These are phyloP conservation scores for Cettia cetti DNA, from an alignment of 2,113 vertebrate genomes.

Conservation along the genomic window DNA sequence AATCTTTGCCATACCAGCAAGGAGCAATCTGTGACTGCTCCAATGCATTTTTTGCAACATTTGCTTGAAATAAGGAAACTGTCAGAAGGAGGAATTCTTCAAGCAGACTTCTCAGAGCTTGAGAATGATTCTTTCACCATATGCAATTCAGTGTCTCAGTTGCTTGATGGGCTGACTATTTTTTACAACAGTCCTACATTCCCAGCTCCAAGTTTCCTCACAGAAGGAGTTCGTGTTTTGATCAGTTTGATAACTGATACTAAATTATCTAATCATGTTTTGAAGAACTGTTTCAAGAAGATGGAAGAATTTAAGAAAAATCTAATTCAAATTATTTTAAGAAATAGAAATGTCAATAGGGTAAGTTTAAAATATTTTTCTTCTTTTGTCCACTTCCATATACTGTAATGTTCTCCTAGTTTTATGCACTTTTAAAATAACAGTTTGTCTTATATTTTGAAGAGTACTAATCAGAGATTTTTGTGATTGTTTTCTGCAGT, in stretches of 20 bases:
- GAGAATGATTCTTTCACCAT: constrained; percentile 69
- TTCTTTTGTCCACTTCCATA: background rate
- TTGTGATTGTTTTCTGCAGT: background rate
- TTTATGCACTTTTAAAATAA: background rate
- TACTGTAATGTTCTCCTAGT: background rate
- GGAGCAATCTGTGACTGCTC: constrained; percentile 45
- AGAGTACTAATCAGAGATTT: background rate
- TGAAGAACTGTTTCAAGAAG: constrained; percentile 69
- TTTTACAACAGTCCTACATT: constrained; percentile 69
- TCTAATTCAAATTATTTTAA: constrained; percentile 77
- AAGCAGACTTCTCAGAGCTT: constrained; percentile 56
- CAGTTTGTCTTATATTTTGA: background rate
- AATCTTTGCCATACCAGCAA: background rate
- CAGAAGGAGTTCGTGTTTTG: constrained; percentile 71
- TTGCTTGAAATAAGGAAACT: constrained; percentile 77
- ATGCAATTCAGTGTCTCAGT: constrained; percentile 74
- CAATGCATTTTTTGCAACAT: constrained; percentile 80
- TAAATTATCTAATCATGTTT: constrained; percentile 64
- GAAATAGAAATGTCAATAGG: constrained; percentile 62
- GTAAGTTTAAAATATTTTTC: constrained; percentile 74
- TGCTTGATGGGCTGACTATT: constrained; percentile 77
- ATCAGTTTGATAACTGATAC: constrained; percentile 66
- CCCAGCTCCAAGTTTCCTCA: constrained; percentile 64
- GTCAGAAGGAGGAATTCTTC: constrained; percentile 30
- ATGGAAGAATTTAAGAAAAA: constrained; percentile 79